These are phyloP conservation scores for Hymenopus coronatus DNA, from an alignment of 2,888 invertebrate species.

Conservation along the genomic window DNA sequence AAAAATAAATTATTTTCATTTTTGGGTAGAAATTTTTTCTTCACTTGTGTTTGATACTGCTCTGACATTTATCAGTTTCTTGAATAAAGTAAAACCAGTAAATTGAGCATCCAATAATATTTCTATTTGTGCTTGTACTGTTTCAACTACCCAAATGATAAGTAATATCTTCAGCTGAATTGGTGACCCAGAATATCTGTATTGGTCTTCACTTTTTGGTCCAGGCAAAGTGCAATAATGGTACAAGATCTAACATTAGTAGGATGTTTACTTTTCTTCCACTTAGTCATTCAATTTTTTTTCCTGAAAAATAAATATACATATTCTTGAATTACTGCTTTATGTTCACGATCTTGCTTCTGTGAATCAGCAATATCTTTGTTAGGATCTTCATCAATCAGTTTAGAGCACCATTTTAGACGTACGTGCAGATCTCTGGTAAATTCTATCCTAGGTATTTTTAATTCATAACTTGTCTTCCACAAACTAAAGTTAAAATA, in stretches of 20 bases:
- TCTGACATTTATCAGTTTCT: background rate
- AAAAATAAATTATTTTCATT: background rate
- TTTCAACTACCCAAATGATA: no score
- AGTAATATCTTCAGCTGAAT: no score
- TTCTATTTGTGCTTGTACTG: no score
- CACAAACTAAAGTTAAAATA: no score
- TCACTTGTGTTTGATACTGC: background rate
- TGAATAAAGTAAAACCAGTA: background rate
- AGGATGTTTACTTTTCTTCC: background rate
- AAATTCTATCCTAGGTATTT: no score
- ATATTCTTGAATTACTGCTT: background rate
- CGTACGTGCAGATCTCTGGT: no score
- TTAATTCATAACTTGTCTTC: no score
- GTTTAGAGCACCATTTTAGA: no score
- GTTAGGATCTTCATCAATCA: no score
- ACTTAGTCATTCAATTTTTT: background rate
- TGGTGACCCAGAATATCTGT: no score
- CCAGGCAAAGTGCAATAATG: background rate
- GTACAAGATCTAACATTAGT: background rate
- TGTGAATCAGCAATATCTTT: no score
- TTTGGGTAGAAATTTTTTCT: background rate
- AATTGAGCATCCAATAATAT: background rate
- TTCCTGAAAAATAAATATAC: background rate
- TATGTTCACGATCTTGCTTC: no score
- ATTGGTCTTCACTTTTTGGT: background rate